Conservation (phyloP, 1,140 invertebrate species). For the Rhyzopertha dominica region DNA sequence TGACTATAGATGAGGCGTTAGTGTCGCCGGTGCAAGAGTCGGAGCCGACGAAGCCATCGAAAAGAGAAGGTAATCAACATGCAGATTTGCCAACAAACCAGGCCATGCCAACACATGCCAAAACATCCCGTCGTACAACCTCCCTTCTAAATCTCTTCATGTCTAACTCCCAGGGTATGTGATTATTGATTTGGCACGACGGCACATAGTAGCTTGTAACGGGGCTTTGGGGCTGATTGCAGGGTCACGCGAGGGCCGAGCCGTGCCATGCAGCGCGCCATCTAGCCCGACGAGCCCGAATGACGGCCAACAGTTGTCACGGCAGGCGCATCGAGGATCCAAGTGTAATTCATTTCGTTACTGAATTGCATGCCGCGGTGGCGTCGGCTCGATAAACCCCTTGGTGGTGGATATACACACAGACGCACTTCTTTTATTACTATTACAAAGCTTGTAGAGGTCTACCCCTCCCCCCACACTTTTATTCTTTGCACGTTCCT, state of each 20-base stretch:
- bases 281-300: slow-evolving; percentile 57
- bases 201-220: not conserved
- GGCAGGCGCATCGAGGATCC: slow-evolving; percentile 72
- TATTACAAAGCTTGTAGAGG: slow-evolving; percentile 17
- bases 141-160: slow-evolving; percentile 92
- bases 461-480: slow-evolving; percentile 15
- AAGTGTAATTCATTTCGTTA: slow-evolving; percentile 59
- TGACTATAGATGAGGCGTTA: slow-evolving; percentile 52
- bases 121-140: slow-evolving; percentile 85
- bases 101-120: slow-evolving; percentile 50
- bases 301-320: slow-evolving; percentile 44
- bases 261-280: slow-evolving; percentile 50
- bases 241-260: slow-evolving; percentile 45
- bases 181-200: slow-evolving; percentile 12
- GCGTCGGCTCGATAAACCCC: slow-evolving; percentile 21
- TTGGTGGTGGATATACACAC: slow-evolving; percentile 18
- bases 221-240: slow-evolving; percentile 45
- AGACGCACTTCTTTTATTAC: slow-evolving; percentile 13
- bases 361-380: slow-evolving; percentile 23
- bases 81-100: slow-evolving; percentile 31
- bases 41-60: slow-evolving; percentile 36
- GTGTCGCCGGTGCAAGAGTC: slow-evolving; percentile 34
- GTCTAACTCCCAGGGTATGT: slow-evolving; percentile 86
- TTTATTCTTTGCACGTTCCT: slow-evolving; percentile 15
- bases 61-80: slow-evolving; percentile 54